Evolutionary conservation across 2,113 vertebrate species (phyloP).

Genomic region (Muntiacus reevesi): DNA sequence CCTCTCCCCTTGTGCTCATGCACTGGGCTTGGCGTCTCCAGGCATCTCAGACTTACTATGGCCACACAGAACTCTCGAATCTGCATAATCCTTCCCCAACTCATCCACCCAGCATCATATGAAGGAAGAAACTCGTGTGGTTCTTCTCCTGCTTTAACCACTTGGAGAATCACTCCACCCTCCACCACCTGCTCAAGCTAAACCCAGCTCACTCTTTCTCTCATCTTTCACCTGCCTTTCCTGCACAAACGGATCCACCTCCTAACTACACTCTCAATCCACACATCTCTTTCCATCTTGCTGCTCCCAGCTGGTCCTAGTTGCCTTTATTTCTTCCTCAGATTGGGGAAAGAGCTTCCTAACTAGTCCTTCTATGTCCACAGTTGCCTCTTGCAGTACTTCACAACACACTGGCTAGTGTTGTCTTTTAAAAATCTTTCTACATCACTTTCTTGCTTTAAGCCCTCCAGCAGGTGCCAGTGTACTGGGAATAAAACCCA

Average conservation of each 20-base stretch:
- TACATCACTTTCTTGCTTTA: neutral
- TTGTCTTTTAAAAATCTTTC: neutral
- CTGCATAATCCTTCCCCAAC: neutral
- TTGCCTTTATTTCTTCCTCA: neutral
- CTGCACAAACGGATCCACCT: too few species aligned
- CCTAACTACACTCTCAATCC: neutral
- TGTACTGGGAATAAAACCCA: neutral
- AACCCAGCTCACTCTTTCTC: neutral
- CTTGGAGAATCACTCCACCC: too few species aligned
- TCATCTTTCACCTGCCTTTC: neutral
- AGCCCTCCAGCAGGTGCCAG: neutral
- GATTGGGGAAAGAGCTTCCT: neutral
- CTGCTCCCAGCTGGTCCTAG: neutral
- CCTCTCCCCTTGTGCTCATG: neutral
- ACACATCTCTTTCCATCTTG: neutral
- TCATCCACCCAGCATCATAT: rapidly evolving
- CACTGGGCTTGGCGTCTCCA: neutral
- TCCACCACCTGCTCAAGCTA: neutral
- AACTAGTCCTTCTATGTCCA: neutral
- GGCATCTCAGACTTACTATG: neutral
- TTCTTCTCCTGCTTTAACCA: neutral
- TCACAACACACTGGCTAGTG: neutral
- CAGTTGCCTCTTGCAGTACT: too few species aligned
- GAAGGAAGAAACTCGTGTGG: rapidly evolving
- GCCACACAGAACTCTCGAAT: neutral